Evolutionary conservation across 2,797 vertebrate species (phyloP), one percentile per base, ranked within the genome.

Genomic region (Babyrousa celebensis): DNA sequence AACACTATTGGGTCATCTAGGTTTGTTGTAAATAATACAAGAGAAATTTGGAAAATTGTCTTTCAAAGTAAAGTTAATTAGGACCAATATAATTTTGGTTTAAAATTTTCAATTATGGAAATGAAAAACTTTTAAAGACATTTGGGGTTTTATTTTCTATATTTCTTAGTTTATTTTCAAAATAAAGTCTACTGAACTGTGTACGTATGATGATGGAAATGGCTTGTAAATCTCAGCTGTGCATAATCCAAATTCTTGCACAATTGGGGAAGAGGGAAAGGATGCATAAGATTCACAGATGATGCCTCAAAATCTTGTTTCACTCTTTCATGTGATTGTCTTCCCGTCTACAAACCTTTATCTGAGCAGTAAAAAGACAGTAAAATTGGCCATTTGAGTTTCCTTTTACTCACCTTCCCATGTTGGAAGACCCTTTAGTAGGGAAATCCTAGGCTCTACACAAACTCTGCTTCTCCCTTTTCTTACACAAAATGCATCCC

Each of bases 121-220:
- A 95, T 96, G 95, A 96, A 97, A 89, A 93, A 70, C 27, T 71
- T 96, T 94, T 93, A 68, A 80, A 94, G 48, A 48, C 89, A 93
- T 87, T 95, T 88, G 83, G 83, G n/a, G 93, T 97, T 96, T 96
- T 91, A 93, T 94, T 97, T 96, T 94, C 75, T 92, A 60, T 84
- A 97, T 94, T 93, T 96, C 72, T 86, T 85, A 75, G 84, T 89
- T 97, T 93, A 97, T 96, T 95, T 95, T 94, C 91, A 94, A 96
- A 96, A 97, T 97, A 95, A 97, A 98, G 93, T 82, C 80, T 82
- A 86, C 88, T 92, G 79, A 96, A 72, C 79, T 77, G 68, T 88
- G 60, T 29, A 96, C 36, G 83, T 54, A 71, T 67, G 77, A 92
- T 43, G 67, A 84, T 91, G 52, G 60, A 96, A 97, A 96, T 79